Percentiles rank a stretch among this genome's conserved stretches.
phyloP scores from a whole-genome alignment of 2,888 invertebrate genomes.

The Drosophila mimetica region DNA sequence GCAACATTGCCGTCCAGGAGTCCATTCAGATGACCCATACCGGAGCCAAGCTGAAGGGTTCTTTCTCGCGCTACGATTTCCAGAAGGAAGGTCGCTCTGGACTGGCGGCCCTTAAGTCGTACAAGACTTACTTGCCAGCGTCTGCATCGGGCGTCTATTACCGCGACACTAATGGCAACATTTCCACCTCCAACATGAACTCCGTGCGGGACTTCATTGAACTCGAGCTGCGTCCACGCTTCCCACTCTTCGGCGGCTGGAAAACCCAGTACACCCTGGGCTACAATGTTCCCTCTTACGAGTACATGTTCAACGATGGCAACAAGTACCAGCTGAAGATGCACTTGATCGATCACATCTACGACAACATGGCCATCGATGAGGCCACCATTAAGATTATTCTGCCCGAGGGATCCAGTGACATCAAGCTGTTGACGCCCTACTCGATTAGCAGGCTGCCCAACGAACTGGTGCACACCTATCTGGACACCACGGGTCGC shows the following conservation, averaged over 20 bases:
- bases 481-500: conserved; percentile 97
- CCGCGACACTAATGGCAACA: conserved; percentile 98
- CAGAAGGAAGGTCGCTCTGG: conserved; percentile 96
- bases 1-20: conserved; percentile 98
- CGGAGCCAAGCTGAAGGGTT: conserved; percentile 96
- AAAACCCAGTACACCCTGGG: conserved; percentile 98
- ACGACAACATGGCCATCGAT: conserved; percentile 98
- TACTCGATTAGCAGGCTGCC: conserved; percentile 90
- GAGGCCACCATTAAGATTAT: conserved; percentile 94
- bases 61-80: conserved; percentile 98
- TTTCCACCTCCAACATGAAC: conserved; percentile 97
- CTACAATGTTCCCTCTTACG: conserved; percentile 98
- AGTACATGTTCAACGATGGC: conserved; percentile 94
- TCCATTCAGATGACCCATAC: conserved; percentile 95
- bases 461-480: conserved; percentile 94
- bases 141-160: conserved; percentile 98
- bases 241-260: conserved; percentile 99
- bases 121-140: conserved; percentile 93
- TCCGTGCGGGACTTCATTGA: conserved; percentile 96
- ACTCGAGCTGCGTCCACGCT: conserved; percentile 97
- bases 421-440: conserved; percentile 92
- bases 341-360: conserved; percentile 97
- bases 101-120: conserved; percentile 95
- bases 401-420: conserved; percentile 96
- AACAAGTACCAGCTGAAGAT: conserved; percentile 94